A percentile compares a stretch with the other conserved stretches of the same genome.
Evolutionary conservation across 2,113 vertebrate genomes (phyloP).

Genomic region (Probosciger aterrimus): DNA sequence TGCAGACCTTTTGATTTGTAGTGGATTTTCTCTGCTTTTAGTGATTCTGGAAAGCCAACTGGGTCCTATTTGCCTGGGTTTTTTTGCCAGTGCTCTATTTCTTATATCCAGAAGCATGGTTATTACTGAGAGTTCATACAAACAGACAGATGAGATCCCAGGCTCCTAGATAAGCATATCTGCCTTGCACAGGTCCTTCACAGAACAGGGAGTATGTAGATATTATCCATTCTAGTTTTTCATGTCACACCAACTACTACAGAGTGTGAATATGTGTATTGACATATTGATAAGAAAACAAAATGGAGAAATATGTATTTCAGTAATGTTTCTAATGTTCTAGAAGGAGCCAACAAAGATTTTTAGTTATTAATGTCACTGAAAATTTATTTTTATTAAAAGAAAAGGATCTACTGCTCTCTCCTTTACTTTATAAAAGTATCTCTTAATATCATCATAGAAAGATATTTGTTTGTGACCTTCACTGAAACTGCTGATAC

Average conservation of each 20-base stretch:
- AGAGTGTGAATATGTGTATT: not conserved
- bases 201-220: not conserved
- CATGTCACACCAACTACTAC: not conserved
- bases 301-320: not conserved
- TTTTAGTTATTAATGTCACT: not conserved
- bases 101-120: not conserved
- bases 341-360: not conserved
- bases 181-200: not conserved
- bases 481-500: not conserved
- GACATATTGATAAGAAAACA: not conserved
- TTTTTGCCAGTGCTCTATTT: not conserved
- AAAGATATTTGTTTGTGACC: not conserved
- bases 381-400: not conserved
- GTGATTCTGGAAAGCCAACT: not conserved
- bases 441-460: not conserved
- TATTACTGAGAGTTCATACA: not conserved
- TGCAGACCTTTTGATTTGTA: not conserved
- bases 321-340: not conserved
- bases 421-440: not conserved
- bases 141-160: not conserved
- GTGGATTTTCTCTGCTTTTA: not conserved
- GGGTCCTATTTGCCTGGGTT: not conserved
- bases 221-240: not conserved
- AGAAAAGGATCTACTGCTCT: not conserved
- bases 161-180: not conserved